Percentiles rank a stretch among this genome's conserved stretches.
These are phyloP conservation scores for Tetragnatha montana DNA, from an alignment of 2,888 invertebrate species.

Conservation along the genomic window DNA sequence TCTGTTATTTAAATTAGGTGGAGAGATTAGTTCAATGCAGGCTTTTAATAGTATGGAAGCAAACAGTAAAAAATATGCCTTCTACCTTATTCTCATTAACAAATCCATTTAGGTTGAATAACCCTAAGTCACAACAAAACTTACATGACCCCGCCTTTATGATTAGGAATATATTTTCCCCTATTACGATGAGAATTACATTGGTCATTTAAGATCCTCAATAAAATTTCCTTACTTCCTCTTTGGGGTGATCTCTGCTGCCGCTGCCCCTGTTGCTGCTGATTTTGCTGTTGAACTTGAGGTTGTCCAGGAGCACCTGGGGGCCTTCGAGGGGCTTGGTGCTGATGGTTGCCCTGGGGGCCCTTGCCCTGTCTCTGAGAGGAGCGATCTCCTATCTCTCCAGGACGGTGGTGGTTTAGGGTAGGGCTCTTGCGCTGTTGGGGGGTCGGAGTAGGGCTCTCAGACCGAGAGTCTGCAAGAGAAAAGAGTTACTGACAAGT, in stretches of 20 bases:
- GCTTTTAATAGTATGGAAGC: too few species aligned
- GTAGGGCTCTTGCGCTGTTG: slow-evolving; percentile 86
- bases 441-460: slow-evolving; percentile 77
- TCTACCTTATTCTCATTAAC: too few species aligned
- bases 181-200: not conserved
- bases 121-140: too few species aligned
- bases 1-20: too few species aligned
- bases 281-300: slow-evolving; percentile 40
- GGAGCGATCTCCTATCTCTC: slow-evolving; percentile 37
- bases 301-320: slow-evolving; percentile 25
- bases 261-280: slow-evolving; percentile 47
- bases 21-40: too few species aligned
- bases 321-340: not conserved
- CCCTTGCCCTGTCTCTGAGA: slow-evolving; percentile 46
- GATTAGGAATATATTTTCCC: not conserved
- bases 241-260: slow-evolving; percentile 58
- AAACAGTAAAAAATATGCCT: too few species aligned
- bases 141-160: too few species aligned
- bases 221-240: slow-evolving; percentile 41
- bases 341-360: not conserved
- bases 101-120: too few species aligned
- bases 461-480: slow-evolving; percentile 74
- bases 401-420: slow-evolving; percentile 75
- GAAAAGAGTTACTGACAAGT: not conserved
- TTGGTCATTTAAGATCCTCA: not conserved